These are phyloP conservation scores for Epinotia ramella DNA, from an alignment of 2,888 invertebrate species.

Conservation along the genomic window DNA sequence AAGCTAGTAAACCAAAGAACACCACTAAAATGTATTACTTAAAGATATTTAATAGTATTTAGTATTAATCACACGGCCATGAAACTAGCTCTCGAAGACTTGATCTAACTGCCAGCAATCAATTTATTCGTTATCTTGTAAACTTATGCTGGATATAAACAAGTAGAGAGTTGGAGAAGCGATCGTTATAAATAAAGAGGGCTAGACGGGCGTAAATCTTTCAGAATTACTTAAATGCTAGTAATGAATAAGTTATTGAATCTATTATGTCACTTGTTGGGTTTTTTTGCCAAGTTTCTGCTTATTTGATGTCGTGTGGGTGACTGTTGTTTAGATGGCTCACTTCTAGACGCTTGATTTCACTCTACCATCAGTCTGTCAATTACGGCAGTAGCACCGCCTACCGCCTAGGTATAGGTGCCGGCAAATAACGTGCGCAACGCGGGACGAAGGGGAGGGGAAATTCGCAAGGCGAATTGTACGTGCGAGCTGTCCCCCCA, in stretches of 20 bases:
- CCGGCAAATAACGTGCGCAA: too few species aligned
- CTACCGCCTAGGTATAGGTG: too few species aligned
- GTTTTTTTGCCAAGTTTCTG: neutral
- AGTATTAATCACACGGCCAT: slow-evolving; percentile 30
- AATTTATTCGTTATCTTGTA: slow-evolving; percentile 42
- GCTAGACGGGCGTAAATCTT: neutral
- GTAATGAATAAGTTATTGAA: neutral
- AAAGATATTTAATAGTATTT: slow-evolving; percentile 8
- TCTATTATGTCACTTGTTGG: neutral
- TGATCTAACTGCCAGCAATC: slow-evolving; percentile 30
- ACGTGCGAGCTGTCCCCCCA: too few species aligned
- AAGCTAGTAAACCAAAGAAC: too few species aligned
- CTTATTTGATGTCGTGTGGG: neutral
- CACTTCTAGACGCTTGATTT: too few species aligned
- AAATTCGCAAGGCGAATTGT: too few species aligned
- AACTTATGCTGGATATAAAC: slow-evolving; percentile 25
- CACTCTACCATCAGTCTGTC: too few species aligned
- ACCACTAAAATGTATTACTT: too few species aligned
- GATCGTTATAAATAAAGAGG: slow-evolving; percentile 28
- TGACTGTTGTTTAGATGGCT: neutral
- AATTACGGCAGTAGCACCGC: too few species aligned
- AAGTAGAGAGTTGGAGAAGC: slow-evolving; percentile 41
- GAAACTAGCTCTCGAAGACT: slow-evolving; percentile 34
- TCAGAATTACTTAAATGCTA: neutral
- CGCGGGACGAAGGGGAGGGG: too few species aligned